phyloP scores from a whole-genome alignment of 2,797 vertebrate genomes.

The Benthosema pterotum region DNA sequence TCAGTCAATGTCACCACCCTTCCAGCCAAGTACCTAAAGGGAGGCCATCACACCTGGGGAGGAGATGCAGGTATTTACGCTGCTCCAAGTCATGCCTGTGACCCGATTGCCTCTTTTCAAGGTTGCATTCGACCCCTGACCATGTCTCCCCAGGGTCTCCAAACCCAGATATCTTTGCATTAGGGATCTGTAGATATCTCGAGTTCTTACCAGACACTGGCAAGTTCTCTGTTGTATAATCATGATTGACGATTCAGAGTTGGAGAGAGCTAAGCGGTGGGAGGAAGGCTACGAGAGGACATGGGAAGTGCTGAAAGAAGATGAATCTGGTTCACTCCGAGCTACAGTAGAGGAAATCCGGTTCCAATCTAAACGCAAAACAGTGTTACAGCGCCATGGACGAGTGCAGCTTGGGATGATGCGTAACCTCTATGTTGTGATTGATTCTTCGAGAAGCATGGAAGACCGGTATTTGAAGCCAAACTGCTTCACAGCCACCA shows the following conservation, averaged over 20 bases:
- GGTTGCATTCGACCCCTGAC: too few relatives aligned
- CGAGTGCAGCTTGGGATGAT: constrained; percentile 98
- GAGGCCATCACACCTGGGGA: too few relatives aligned
- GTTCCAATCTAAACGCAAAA: constrained; percentile 94
- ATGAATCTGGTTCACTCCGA: constrained; percentile 94
- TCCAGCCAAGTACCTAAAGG: too few relatives aligned
- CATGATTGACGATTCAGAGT: constrained; percentile 91
- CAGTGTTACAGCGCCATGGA: constrained; percentile 89
- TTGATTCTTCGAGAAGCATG: constrained; percentile 97
- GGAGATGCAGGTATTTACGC: too few relatives aligned
- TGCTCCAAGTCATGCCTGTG: too few relatives aligned
- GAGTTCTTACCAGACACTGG: too few relatives aligned
- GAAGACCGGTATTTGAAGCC: constrained; percentile 97
- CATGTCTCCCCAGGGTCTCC: too few relatives aligned
- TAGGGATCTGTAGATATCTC: too few relatives aligned
- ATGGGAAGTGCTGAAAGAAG: constrained; percentile 97
- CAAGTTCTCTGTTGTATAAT: too few relatives aligned
- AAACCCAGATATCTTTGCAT: too few relatives aligned
- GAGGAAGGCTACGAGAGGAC: constrained; percentile 97
- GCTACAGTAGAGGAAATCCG: constrained; percentile 95
- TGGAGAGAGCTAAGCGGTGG: constrained; percentile 95
- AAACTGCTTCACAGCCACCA: constrained; percentile 86
- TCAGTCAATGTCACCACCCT: too few relatives aligned
- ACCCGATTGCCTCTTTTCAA: too few relatives aligned
- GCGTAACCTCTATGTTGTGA: constrained; percentile 92